Evolutionary conservation across 1,140 invertebrate genomes (phyloP), one percentile per base, ranked within the genome.

Genomic region (Megalopta genalis): DNA sequence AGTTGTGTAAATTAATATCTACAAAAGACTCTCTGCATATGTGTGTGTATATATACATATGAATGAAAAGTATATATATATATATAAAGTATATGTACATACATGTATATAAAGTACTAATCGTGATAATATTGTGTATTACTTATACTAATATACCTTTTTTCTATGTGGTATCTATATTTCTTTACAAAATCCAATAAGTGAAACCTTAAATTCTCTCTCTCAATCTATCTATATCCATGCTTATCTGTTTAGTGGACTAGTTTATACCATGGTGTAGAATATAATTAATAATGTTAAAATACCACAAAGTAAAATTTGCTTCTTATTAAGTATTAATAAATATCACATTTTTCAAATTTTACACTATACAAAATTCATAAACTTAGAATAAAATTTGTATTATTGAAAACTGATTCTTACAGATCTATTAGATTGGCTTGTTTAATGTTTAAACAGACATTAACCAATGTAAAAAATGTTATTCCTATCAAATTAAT

Each of bases 131-230:
- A 49, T 1, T 60, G 4, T 42, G 37, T 16, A 74, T 79, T 52
- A 74, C 60, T 79, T 74, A 73, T 59, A 46, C 23, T n/a, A 52
- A 52, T 75, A 54, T 25, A 23, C 10, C 21, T 32, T 62, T 80
- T 84, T 37, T 66, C 68, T 46, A 60, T 70, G 52, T 77, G 78
- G 46, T 81, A 25, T 42, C 27, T 81, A 57, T 84, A 85, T 81
- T 67, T 72, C 63, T 77, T 60, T 49, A 32, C 63, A 66, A 84
- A 70, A 88, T 89, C 83, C 88, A 89, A 87, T 89, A 89, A 90
- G 80, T 83, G 84, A 89, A 90, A 88, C 87, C 84, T 87, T 88
- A 90, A 89, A 89, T 86, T 88, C 10, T 83, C 72, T 81, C 63
- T 81, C 12, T 27, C 46, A 46, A 75, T 74, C 78, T 85, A 79